Evolutionary conservation across 2,888 invertebrate species (phyloP).

Genomic region (Papilio protenor): DNA sequence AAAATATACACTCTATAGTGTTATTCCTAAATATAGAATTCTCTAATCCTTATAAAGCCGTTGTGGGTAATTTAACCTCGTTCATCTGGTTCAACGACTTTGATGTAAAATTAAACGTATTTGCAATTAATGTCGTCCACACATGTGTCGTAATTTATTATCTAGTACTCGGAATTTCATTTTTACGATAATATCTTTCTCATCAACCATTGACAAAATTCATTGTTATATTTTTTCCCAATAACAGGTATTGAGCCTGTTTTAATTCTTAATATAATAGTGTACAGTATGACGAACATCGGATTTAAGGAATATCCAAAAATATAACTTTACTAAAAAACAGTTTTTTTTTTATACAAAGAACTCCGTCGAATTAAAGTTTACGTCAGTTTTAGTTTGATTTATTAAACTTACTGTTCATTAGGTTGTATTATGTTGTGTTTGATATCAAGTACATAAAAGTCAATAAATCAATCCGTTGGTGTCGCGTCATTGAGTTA

Average conservation of each 20-base stretch:
- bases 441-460: constrained; percentile 16
- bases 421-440: not conserved
- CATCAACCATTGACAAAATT: not conserved
- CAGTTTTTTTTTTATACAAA: too few relatives aligned
- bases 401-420: too few relatives aligned
- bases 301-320: too few relatives aligned
- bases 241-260: not conserved
- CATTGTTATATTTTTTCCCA: not conserved
- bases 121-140: constrained; percentile 23
- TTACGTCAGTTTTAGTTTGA: too few relatives aligned
- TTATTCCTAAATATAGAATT: not conserved
- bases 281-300: too few relatives aligned
- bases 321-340: too few relatives aligned
- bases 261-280: not conserved
- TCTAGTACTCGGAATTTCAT: constrained; percentile 3
- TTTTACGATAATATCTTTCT: not conserved
- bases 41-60: constrained; percentile 1
- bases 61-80: constrained; percentile 9
- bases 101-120: constrained; percentile 15
- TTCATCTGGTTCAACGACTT: constrained; percentile 22
- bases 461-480: constrained; percentile 15
- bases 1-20: not conserved
- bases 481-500: constrained; percentile 26
- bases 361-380: too few relatives aligned
- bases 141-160: constrained; percentile 29